Evolutionary conservation across 2,888 invertebrate species (phyloP), one percentile per base, ranked within the genome.

Genomic region (Disparrhopalites patrizii): DNA sequence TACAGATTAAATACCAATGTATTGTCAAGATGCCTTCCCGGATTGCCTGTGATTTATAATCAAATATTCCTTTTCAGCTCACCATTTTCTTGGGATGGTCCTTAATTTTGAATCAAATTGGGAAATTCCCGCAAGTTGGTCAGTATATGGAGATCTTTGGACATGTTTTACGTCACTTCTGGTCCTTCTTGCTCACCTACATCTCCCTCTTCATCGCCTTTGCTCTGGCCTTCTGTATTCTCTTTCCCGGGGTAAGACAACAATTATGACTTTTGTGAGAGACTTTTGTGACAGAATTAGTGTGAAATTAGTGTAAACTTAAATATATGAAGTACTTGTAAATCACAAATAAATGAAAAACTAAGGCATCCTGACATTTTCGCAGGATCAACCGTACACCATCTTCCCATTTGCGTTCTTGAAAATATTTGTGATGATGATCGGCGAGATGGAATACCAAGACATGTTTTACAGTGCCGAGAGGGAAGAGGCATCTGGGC

Each of bases 1-100:
- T 5, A 43, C 4, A 4, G 23, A 57, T 38, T 57, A 15, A 15
- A 50, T 13, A 27, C 28, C 28, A n/a, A n/a, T 50, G 5, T 3
- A 18, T 7, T 40, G 51, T 15, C 15, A 57, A 55, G 13, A 25
- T 18, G 25, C 18, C 10, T 25, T 55, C 20, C n/a, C n/a, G n/a
- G n/a, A 13, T 36, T 13, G 13, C 13, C 36, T 36, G 36, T 36
- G n/a, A 36, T 36, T 10, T 10, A 36, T 36, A 36, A 36, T 36
- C 36, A 36, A 8, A 36, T 28, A 33, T 10, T 56, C 5, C 28
- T 47, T 27, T 56, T 5, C 20, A 67, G 67, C 1, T 73, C 40
- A 70, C 71, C 25, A 54, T 74, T 13, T 73, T 74, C 58, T 18
- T 74, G n/a, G 72, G 70, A 0, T 74, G 74, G 74, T 69, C 72